Base-by-base conservation (phyloP, 1,140 invertebrate species). In the Meteorus sp. region DNA sequence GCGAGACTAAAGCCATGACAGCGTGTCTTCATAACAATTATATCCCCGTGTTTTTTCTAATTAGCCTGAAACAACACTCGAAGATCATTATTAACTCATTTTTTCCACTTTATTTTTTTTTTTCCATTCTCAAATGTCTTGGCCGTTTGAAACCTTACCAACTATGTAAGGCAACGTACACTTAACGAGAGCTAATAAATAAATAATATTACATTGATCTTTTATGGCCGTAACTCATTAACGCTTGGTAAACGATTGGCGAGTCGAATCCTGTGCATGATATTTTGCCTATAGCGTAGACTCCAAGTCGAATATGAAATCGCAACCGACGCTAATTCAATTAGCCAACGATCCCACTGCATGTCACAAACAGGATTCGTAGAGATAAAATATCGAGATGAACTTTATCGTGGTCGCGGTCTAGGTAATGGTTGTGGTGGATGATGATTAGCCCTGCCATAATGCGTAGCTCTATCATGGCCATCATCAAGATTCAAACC, bases 401-500 rank as follows among this genome's bases (percentile, higher is more conserved):
- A 27, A 19, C 8, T 45, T 62, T 77, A 80, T 62, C 77, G 76
- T 25, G 75, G 75, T 63, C 77, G 60, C 0, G 77, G 78, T 69
- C 76, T 77, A 15, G 78, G 74, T 6, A 75, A n/a, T 4, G 74
- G 78, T 53, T 77, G 73, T 6, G 75, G 68, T 19, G 85, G 48
- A 55, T 63, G 60, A 51, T 56, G 56, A 23, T 60, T 56, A 19
- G 44, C 50, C 0, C 52, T 44, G 13, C 37, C 53, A 5, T 63
- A 52, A 68, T 86, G 85, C 7, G n/a, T n/a, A n/a, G 83, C 83
- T 29, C 88, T 79, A 71, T 91, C 89, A 27, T 88, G 74, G 54
- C 90, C 88, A 0, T 90, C 90, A 35, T 90, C 90, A 6, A 95
- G 81, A 67, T 90, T 91, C 47, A 95, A 78, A 13, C 91, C 93